Conservation (phyloP, 2,888 invertebrate genomes). For the Drosophila meridionalis region DNA sequence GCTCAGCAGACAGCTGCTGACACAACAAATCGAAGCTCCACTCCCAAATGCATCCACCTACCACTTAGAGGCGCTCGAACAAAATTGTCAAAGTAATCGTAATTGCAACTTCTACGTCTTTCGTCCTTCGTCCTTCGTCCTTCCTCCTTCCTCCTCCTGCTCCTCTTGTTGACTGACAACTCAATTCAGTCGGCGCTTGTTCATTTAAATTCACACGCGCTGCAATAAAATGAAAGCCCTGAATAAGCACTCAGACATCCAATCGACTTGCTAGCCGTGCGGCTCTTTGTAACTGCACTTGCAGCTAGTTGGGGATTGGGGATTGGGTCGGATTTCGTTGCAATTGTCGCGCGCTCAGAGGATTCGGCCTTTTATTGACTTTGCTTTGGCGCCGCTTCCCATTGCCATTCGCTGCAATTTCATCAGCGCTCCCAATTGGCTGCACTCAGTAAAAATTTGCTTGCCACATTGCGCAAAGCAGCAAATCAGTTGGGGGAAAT, state of each 20-base stretch:
- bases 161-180: constrained; percentile 3
- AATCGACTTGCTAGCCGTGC: constrained; percentile 1
- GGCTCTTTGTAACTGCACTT: constrained; percentile 5
- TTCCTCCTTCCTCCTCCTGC: not conserved
- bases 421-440: constrained; percentile 6
- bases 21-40: constrained; percentile 36
- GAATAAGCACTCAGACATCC: constrained; percentile 46
- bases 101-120: constrained; percentile 41
- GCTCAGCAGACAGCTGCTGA: constrained; percentile 37
- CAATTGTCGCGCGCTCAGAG: constrained; percentile 28
- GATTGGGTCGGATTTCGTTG: not conserved
- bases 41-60: constrained; percentile 42
- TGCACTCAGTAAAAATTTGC: not conserved
- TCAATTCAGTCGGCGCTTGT: constrained; percentile 15
- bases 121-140: not conserved
- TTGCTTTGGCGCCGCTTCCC: constrained; percentile 6
- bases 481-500: constrained; percentile 21
- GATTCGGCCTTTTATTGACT: constrained; percentile 33
- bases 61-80: constrained; percentile 37
- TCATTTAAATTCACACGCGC: constrained; percentile 58
- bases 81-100: constrained; percentile 50
- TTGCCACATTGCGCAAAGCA: constrained; percentile 4
- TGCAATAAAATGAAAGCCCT: constrained; percentile 47
- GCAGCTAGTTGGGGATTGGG: not conserved
- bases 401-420: not conserved